Evolutionary conservation across 2,888 invertebrate species (phyloP).

Genomic region (Philereme transversata): DNA sequence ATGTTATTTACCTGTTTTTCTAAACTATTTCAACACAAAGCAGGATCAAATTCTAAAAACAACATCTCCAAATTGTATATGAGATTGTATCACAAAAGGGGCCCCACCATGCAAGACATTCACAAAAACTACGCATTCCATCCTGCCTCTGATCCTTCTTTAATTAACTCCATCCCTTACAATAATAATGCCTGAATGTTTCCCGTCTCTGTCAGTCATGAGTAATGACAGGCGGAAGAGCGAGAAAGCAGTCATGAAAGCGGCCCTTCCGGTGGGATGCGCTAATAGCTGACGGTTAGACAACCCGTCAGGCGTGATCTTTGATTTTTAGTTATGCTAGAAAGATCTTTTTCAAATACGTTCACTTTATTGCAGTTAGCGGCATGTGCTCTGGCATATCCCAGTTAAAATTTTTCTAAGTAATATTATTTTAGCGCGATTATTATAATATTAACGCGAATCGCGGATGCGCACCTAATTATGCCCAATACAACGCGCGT

Average conservation of each 20-base stretch:
- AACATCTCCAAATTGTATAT: conserved; percentile 23
- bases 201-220: conserved; percentile 27
- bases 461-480: too few relatives aligned
- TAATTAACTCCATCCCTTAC: conserved; percentile 36
- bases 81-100: conserved; percentile 23
- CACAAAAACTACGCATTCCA: conserved; percentile 36
- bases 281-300: conserved; percentile 26
- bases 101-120: conserved; percentile 24
- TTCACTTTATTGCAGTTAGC: neutral
- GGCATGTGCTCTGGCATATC: neutral
- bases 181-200: conserved; percentile 21
- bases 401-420: too few relatives aligned
- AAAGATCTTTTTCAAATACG: neutral
- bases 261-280: conserved; percentile 30
- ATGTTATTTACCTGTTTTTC: neutral
- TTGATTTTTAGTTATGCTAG: conserved; percentile 6
- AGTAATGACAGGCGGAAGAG: conserved; percentile 20
- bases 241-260: conserved; percentile 28
- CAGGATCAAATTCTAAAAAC: conserved; percentile 8
- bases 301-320: conserved; percentile 21
- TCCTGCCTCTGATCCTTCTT: conserved; percentile 34
- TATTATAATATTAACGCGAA: too few relatives aligned
- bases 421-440: too few relatives aligned
- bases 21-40: conserved; percentile 10
- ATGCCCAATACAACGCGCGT: too few relatives aligned